phyloP scores from a whole-genome alignment of 2,888 invertebrate genomes.

The Malthinus flaveolus region DNA sequence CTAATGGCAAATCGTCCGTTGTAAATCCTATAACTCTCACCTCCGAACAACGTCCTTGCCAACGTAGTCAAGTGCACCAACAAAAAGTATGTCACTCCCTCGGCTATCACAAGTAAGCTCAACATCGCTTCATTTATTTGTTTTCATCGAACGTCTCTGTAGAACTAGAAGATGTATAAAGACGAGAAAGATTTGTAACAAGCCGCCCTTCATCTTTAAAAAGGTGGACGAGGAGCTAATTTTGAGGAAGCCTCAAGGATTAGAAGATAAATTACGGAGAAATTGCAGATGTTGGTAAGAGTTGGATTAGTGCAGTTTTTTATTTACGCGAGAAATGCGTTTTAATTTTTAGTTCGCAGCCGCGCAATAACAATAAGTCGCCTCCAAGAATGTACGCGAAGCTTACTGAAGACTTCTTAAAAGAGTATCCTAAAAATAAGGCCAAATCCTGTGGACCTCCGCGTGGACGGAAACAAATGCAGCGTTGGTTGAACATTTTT shows the following conservation, averaged over 20 bases:
- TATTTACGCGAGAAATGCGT: neutral
- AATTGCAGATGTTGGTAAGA: slow-evolving; percentile 26
- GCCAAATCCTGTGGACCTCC: slow-evolving; percentile 10
- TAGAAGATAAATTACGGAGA: slow-evolving; percentile 17
- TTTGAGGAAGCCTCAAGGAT: slow-evolving; percentile 33
- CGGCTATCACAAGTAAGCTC: slow-evolving; percentile 55
- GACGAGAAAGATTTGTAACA: neutral
- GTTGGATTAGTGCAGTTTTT: neutral
- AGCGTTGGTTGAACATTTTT: neutral
- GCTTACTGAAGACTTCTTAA: slow-evolving; percentile 1
- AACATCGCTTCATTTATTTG: neutral
- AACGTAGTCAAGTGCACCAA: slow-evolving; percentile 41
- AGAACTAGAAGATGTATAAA: slow-evolving; percentile 7
- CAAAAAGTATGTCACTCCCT: slow-evolving; percentile 59
- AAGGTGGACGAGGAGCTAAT: slow-evolving; percentile 34
- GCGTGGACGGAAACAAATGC: neutral
- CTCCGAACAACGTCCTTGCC: slow-evolving; percentile 40
- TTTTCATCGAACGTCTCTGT: neutral
- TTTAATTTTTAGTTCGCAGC: neutral
- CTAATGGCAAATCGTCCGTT: slow-evolving; percentile 36
- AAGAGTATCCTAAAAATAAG: slow-evolving; percentile 6
- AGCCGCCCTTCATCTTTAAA: slow-evolving; percentile 30
- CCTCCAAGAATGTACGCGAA: neutral
- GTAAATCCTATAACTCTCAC: slow-evolving; percentile 54
- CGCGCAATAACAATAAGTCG: neutral